Evolutionary conservation across 2,888 invertebrate genomes (phyloP).

Genomic region (Julus scandinavius): DNA sequence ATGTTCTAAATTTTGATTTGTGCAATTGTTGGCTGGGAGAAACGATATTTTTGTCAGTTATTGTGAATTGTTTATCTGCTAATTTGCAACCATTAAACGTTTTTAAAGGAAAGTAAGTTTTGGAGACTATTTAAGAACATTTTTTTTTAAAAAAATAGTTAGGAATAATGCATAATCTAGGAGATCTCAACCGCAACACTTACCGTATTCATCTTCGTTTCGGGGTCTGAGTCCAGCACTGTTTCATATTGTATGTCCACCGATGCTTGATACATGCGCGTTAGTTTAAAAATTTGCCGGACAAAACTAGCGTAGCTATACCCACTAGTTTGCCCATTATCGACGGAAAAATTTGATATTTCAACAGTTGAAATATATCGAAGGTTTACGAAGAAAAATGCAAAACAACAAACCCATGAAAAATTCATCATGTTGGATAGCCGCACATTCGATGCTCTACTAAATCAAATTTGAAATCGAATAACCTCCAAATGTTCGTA

Average conservation of each 20-base stretch:
- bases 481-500: background rate
- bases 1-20: no score
- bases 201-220: conserved; percentile 27
- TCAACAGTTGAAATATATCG: background rate
- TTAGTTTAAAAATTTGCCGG: background rate
- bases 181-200: background rate
- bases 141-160: no score
- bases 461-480: background rate
- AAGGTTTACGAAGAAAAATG: background rate
- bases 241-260: background rate
- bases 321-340: background rate
- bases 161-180: no score
- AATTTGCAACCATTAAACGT: no score
- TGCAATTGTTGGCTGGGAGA: no score
- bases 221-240: background rate
- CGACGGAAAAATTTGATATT: background rate
- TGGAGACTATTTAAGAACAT: no score
- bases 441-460: background rate
- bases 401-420: background rate
- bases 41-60: no score
- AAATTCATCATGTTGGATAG: background rate
- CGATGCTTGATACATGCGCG: background rate
- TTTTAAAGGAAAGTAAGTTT: no score
- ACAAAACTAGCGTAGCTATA: background rate
- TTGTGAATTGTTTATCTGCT: no score